These are phyloP conservation scores for Benitochromis conjunctus DNA, from an alignment of 2,113 vertebrate genomes.

Conservation along the genomic window DNA sequence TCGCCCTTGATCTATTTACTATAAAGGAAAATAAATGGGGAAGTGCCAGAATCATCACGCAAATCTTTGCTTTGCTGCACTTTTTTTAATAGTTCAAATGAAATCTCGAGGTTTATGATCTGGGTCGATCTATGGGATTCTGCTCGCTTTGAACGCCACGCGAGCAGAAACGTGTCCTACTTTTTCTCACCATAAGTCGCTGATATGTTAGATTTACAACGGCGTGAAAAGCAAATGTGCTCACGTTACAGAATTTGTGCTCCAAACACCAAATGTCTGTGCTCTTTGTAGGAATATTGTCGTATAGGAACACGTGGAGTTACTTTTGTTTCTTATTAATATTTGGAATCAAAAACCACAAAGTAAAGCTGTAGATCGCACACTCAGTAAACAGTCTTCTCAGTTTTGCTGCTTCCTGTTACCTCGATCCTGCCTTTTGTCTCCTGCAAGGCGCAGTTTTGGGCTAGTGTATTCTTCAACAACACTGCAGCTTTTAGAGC, in stretches of 20 bases:
- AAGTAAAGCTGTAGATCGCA: background rate
- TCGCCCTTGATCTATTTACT: background rate
- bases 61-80: background rate
- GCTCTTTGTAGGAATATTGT: background rate
- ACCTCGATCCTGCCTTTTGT: background rate
- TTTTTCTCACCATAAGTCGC: background rate
- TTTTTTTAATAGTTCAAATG: background rate
- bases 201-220: background rate
- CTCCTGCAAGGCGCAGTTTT: background rate
- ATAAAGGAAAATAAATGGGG: background rate
- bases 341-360: background rate
- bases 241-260: fast-evolving
- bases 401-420: background rate
- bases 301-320: background rate
- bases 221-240: background rate
- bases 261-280: background rate
- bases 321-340: no score
- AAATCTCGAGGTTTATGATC: background rate
- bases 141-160: background rate
- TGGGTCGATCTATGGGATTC: fast-evolving
- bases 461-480: background rate
- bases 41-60: background rate
- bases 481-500: background rate
- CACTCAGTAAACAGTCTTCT: no score
- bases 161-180: background rate